A percentile compares a stretch with the other conserved stretches of the same genome.
phyloP scores from a whole-genome alignment of 2,888 invertebrate genomes.

The Dolomedes plantarius region DNA sequence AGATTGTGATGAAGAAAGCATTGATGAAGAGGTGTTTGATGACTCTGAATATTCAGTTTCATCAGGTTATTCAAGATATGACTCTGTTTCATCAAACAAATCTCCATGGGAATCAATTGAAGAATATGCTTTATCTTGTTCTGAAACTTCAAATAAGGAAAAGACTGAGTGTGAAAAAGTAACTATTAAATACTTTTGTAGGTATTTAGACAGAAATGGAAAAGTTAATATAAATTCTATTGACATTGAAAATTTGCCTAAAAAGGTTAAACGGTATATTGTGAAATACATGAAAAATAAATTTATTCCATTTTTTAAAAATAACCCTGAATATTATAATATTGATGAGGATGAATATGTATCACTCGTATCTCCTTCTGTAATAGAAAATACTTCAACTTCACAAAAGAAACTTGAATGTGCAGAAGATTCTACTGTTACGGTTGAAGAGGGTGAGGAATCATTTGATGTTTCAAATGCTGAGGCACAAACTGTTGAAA shows the following conservation, averaged over 20 bases:
- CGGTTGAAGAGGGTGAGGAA: too few relatives aligned
- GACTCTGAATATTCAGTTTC: not conserved
- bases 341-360: conserved; percentile 3
- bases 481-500: not conserved
- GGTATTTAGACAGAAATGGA: not conserved
- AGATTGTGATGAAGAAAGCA: too few relatives aligned
- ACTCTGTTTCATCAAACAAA: not conserved
- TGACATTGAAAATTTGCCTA: not conserved
- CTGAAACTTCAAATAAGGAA: not conserved
- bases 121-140: not conserved
- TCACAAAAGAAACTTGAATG: too few relatives aligned
- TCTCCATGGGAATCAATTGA: not conserved
- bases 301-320: not conserved
- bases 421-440: too few relatives aligned
- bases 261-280: not conserved
- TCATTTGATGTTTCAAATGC: too few relatives aligned
- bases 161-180: not conserved
- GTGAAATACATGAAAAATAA: not conserved
- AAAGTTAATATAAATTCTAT: not conserved
- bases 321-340: not conserved
- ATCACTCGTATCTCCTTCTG: not conserved
- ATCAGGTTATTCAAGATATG: not conserved
- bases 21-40: too few relatives aligned
- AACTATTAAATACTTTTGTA: not conserved
- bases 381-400: too few relatives aligned